These are phyloP conservation scores for Idaea aversata DNA, from an alignment of 2,888 invertebrate species.

Conservation along the genomic window DNA sequence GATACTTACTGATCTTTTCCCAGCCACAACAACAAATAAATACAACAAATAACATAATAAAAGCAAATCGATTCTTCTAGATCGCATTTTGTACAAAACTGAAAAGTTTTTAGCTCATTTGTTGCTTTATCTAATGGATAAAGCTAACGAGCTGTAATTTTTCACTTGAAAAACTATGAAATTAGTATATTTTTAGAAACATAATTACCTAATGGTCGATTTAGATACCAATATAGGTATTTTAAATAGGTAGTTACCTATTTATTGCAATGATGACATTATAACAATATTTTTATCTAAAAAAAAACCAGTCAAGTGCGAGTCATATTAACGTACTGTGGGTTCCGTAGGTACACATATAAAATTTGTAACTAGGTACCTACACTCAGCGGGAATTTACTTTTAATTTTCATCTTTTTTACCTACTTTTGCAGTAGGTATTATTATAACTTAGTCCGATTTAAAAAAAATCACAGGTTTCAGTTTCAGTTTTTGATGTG, in stretches of 20 bases:
- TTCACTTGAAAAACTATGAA: neutral
- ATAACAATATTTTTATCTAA: neutral
- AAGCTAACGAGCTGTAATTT: neutral
- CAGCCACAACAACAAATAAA: neutral
- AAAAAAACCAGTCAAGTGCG: neutral
- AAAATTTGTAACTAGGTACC: neutral
- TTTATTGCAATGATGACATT: neutral
- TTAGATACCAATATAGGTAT: neutral
- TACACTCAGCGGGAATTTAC: no score
- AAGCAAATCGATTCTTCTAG: neutral
- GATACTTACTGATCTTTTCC: neutral
- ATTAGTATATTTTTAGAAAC: neutral
- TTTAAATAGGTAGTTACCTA: neutral
- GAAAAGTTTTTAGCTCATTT: neutral
- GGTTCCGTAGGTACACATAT: neutral
- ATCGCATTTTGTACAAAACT: neutral
- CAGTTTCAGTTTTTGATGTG: no score
- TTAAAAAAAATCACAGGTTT: no score
- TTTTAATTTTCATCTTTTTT: no score
- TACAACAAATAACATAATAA: neutral
- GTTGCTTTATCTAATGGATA: no score
- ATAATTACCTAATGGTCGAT: neutral
- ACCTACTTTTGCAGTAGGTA: no score
- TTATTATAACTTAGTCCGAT: no score
- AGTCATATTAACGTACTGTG: neutral